phyloP scores from a whole-genome alignment of 2,797 vertebrate species.

The Smutsia temminckii region DNA sequence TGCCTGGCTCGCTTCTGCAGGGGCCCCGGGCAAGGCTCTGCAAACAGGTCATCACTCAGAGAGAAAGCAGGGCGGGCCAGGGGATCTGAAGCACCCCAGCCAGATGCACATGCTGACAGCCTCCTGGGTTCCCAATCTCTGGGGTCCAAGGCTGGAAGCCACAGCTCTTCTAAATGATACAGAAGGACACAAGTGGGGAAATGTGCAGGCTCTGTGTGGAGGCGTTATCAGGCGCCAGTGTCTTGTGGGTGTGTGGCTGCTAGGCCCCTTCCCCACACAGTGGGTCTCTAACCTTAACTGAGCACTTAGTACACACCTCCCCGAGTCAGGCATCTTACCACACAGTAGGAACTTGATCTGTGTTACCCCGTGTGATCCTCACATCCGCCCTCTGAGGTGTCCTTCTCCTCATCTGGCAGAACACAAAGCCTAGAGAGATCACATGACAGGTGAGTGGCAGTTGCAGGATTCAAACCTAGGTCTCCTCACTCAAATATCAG shows the following conservation, averaged over 20 bases:
- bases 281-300: background rate
- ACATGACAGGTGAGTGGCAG: background rate
- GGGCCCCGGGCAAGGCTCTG: background rate
- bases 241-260: background rate
- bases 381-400: rapidly evolving
- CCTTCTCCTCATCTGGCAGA: background rate
- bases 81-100: background rate
- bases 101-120: background rate
- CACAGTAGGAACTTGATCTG: rapidly evolving
- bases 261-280: rapidly evolving
- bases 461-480: background rate
- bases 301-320: rapidly evolving
- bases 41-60: background rate
- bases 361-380: rapidly evolving
- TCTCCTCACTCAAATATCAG: background rate
- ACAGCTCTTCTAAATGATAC: background rate
- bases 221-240: background rate
- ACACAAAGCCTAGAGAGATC: background rate
- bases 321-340: background rate
- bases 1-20: background rate
- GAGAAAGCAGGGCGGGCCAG: background rate
- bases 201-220: too few relatives aligned
- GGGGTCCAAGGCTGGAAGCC: background rate
- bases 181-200: background rate
- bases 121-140: background rate